Percentiles rank a stretch among this genome's conserved stretches.
phyloP scores from a whole-genome alignment of 2,888 invertebrate species.

The Halictus quadricinctus region DNA sequence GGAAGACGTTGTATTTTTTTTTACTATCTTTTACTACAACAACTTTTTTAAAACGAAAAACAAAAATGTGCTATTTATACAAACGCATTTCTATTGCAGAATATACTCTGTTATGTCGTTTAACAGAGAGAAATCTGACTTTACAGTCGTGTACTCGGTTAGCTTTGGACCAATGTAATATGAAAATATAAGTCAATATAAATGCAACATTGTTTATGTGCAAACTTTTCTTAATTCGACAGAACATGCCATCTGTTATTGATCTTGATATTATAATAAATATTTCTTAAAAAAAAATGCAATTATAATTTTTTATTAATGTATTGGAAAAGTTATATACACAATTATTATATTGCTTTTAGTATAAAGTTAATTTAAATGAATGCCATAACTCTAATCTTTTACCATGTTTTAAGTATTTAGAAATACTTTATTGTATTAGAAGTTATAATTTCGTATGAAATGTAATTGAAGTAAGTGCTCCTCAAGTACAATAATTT shows the following conservation, averaged over 20 bases:
- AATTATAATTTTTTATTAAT: conserved; percentile 49
- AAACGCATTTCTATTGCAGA: conserved; percentile 41
- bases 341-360: conserved; percentile 26
- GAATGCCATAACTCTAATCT: conserved; percentile 21
- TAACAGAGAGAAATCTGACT: conserved; percentile 41
- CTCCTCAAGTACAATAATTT: conserved; percentile 16
- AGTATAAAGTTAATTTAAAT: conserved; percentile 12
- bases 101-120: conserved; percentile 33
- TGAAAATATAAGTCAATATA: conserved; percentile 52
- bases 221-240: conserved; percentile 52
- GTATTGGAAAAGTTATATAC: conserved; percentile 44
- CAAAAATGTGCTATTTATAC: conserved; percentile 40
- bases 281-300: conserved; percentile 41
- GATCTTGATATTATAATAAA: conserved; percentile 61
- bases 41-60: conserved; percentile 36
- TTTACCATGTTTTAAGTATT: conserved; percentile 24
- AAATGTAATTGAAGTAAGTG: conserved; percentile 43
- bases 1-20: conserved; percentile 48
- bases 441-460: conserved; percentile 24
- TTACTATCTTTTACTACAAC: conserved; percentile 47
- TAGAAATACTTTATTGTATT: conserved; percentile 15
- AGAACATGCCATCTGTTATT: conserved; percentile 54
- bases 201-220: conserved; percentile 33
- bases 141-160: conserved; percentile 31
- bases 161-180: conserved; percentile 49